Base-by-base conservation (phyloP, 2,113 vertebrate species). In the Prolemur simus region DNA sequence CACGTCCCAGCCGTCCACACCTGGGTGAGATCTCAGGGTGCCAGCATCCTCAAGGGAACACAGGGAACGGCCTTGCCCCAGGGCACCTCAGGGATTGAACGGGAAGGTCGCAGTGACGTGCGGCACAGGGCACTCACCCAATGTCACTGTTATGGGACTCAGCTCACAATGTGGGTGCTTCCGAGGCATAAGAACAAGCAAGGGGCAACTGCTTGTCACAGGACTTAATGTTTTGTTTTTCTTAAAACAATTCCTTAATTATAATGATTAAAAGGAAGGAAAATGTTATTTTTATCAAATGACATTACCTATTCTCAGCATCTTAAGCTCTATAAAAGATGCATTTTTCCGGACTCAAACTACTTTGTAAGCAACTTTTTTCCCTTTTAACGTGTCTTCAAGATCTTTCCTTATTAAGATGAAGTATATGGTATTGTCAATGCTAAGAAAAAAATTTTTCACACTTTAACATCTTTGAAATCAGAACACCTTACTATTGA, bases 21-120 rank as follows among this genome's bases (percentile, higher is more conserved):
- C 12, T 0, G 37, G 66, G 25, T 0, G 5, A 54, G 17, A 18
- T 1, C 74, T 25, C 34, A 0, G 47, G 47, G 58, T 13, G 5
- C 25, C 25, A 20, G 52, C 52, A 20, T 54, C 52, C 52, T 54
- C 52, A 54, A 18, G 17, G 15, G 52, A 52, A 52, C 49, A 52
- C 49, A 3, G 49, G 49, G 49, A 18, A 54, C 6, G 52, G 20
- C 52, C 52, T 54, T 17, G 17, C 52, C 52, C 52, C 52, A 18
- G 87, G 0, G 15, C 69, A 3, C 10, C 76, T 68, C 25, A 5
- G 25, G 42, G 54, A 18, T 13, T 3, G 17, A 47, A 8, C 23
- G 52, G 29, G 6, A 63, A 54, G 21, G 6, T 1, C 21, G 20
- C 20, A 3, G 3, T 14, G 39, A 3, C 6, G 39, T 11, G 27